Evolutionary conservation across 2,888 invertebrate species (phyloP).

Genomic region (Drosophila trichaetosa): DNA sequence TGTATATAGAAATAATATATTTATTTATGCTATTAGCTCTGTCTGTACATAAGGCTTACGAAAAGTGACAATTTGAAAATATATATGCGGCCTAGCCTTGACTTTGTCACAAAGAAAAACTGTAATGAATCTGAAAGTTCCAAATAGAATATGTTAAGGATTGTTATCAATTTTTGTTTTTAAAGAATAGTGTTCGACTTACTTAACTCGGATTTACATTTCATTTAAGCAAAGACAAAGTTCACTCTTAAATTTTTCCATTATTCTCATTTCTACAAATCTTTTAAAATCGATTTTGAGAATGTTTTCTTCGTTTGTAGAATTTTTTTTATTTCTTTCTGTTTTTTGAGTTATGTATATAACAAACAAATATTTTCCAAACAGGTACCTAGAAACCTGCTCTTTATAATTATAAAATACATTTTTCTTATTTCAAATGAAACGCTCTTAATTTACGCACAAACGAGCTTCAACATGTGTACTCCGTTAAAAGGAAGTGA

Average conservation of each 20-base stretch:
- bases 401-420: not conserved
- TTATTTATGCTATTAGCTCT: slow-evolving; percentile 8
- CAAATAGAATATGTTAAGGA: not conserved
- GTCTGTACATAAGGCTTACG: not conserved
- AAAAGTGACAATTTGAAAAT: not conserved
- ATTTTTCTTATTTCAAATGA: not conserved
- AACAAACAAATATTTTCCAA: not conserved
- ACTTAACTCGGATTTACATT: not conserved
- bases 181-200: not conserved
- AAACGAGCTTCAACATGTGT: not conserved
- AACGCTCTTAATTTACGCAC: not conserved
- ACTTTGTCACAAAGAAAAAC: not conserved
- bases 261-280: not conserved
- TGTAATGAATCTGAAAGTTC: not conserved
- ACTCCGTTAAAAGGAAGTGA: slow-evolving; percentile 10
- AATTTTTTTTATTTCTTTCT: not conserved
- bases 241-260: not conserved
- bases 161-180: not conserved
- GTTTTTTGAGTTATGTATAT: not conserved
- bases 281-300: not conserved
- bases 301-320: not conserved
- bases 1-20: not conserved
- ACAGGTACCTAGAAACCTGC: not conserved
- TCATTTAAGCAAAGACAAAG: too few relatives aligned
- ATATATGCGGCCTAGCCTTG: not conserved